Percentiles rank a stretch among this genome's conserved stretches.
These are phyloP conservation scores for Tricholauxania praeusta DNA, from an alignment of 2,888 invertebrate species.

Conservation along the genomic window DNA sequence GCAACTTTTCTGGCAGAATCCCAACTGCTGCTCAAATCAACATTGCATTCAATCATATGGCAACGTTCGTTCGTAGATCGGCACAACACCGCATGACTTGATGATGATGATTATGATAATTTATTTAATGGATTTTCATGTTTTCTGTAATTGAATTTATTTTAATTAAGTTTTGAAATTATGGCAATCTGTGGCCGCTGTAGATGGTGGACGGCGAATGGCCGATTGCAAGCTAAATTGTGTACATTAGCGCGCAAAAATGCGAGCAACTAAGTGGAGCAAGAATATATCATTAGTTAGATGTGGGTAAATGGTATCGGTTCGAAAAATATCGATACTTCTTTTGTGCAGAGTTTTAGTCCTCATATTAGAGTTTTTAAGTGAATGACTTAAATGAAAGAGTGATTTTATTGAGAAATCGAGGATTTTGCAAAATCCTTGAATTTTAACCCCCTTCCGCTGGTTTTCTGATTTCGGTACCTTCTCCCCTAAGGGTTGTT, in stretches of 20 bases:
- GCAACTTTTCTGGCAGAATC: conserved; percentile 14
- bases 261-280: not conserved
- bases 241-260: conserved; percentile 32
- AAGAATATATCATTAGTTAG: too few species aligned
- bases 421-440: too few species aligned
- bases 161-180: conserved; percentile 64
- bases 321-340: too few species aligned
- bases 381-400: too few species aligned
- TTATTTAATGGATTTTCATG: conserved; percentile 67
- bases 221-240: conserved; percentile 25
- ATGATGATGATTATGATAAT: conserved; percentile 63
- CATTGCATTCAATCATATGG: conserved; percentile 7
- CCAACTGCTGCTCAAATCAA: not conserved
- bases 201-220: not conserved
- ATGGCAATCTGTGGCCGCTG: conserved; percentile 24
- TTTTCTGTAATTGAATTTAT: conserved; percentile 69
- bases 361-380: too few species aligned
- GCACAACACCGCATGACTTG: not conserved
- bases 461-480: too few species aligned
- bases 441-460: too few species aligned
- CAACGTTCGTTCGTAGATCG: not conserved
- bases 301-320: too few species aligned
- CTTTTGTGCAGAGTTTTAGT: too few species aligned
- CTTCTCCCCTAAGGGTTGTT: too few species aligned
- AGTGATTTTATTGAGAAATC: too few species aligned